Base-by-base conservation (phyloP, 1,140 invertebrate genomes). In the Brevipalpus yothersi region DNA sequence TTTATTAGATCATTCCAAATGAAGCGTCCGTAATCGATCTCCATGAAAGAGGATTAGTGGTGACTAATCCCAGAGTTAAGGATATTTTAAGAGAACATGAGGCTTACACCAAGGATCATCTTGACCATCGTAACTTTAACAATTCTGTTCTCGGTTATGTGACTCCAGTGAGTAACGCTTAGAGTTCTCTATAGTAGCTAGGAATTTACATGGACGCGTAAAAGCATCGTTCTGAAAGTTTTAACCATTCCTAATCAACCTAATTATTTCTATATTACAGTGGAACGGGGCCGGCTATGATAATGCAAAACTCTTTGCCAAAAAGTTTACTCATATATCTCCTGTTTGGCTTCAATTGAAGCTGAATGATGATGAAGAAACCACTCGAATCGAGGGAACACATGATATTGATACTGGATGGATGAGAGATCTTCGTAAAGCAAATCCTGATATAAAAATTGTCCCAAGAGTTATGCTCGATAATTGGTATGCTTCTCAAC, bases 211-310 rank as follows among this genome's bases (percentile, higher is more conserved):
- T n/a, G n/a, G n/a, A n/a, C n/a, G n/a, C n/a, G n/a, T n/a, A n/a
- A n/a, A n/a, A n/a, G 17, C n/a, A 21, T 4, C 11, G n/a, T 61
- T 58, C 15, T 43, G n/a, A 51, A 51, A 13, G 8, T 10, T 51
- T n/a, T 51, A 19, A 19, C n/a, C n/a, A 51, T 53, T 11, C n/a
- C 39, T 7, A 11, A 60, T 31, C 42, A 39, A 61, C 5, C 31
- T 2, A 31, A 31, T 5, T 3, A 31, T 31, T 2, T n/a, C n/a
- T 60, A 3, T 1, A 15, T 77, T 79, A 65, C 67, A 94, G 88
- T 96, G 92, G 92, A 95, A 95, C 70, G 81, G 76, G 61, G 83
- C 87, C 75, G 92, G 91, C 0, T 91, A 94, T 74, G 84, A 93
- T 73, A 77, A 93, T 45, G 84, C 88, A 0, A 93, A 93, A 73